Percentiles rank a stretch among this genome's conserved stretches.
Evolutionary conservation across 2,113 vertebrate species (phyloP).

Genomic region (Galemys pyrenaicus): DNA sequence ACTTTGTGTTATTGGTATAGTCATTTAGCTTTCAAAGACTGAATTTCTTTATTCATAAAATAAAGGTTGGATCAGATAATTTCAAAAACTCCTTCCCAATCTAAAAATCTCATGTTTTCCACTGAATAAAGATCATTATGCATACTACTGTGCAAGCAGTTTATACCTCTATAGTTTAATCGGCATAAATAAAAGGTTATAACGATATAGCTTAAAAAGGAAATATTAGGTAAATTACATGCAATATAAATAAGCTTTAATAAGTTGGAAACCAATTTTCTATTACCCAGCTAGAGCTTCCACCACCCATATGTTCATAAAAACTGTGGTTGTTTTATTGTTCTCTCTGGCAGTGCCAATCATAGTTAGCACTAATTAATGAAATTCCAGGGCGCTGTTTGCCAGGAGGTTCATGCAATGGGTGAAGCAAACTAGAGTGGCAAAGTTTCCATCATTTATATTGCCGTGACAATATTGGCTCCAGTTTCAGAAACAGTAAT

Average conservation of each 20-base stretch:
- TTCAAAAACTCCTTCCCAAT: not conserved
- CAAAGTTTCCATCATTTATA: conserved; percentile 69
- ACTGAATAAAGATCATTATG: not conserved
- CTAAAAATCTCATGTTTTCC: not conserved
- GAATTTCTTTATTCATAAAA: not conserved
- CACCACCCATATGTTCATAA: conserved; percentile 68
- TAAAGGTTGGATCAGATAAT: not conserved
- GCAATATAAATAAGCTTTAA: conserved; percentile 53
- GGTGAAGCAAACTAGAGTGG: conserved; percentile 54
- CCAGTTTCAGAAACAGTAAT: conserved; percentile 73
- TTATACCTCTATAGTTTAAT: conserved; percentile 6
- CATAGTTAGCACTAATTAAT: conserved; percentile 78
- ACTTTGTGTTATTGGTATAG: not conserved
- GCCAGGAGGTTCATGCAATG: conserved; percentile 64
- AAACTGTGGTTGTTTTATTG: conserved; percentile 66
- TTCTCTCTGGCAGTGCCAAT: conserved; percentile 72
- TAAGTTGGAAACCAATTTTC: conserved; percentile 57
- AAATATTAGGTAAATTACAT: conserved; percentile 62
- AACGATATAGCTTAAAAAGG: conserved; percentile 44
- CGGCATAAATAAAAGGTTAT: conserved; percentile 19
- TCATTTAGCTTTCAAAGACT: not conserved
- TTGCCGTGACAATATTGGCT: conserved; percentile 71
- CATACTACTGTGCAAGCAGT: conserved; percentile 14
- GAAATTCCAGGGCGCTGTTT: conserved; percentile 70
- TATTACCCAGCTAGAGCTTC: conserved; percentile 43